Conservation (phyloP, 1,140 invertebrate genomes). For the Cherax quadricarinatus region DNA sequence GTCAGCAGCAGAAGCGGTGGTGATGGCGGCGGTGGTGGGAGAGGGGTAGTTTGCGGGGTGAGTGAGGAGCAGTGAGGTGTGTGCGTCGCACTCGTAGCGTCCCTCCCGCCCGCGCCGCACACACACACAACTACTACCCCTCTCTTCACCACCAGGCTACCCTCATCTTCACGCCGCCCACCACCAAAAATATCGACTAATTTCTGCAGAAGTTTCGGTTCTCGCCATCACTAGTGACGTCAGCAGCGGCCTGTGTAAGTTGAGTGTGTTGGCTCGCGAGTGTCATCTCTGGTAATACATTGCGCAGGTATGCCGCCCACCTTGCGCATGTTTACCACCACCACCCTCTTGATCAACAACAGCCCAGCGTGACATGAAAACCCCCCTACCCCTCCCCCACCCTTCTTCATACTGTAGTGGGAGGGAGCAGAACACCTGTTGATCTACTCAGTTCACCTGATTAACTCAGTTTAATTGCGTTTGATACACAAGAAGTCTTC, state of each 20-base stretch:
- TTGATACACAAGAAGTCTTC: too few relatives aligned
- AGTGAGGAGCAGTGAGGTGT: conserved; percentile 40
- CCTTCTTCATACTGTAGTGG: neutral
- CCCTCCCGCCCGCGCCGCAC: conserved; percentile 63
- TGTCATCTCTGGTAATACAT: neutral
- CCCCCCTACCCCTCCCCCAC: neutral
- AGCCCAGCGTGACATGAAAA: neutral
- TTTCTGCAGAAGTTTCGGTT: neutral
- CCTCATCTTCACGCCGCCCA: conserved; percentile 50
- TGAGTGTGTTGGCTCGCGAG: neutral
- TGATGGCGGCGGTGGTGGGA: conserved; percentile 5
- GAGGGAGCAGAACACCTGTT: conserved; percentile 20
- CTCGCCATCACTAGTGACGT: conserved; percentile 30
- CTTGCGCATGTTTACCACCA: conserved; percentile 37
- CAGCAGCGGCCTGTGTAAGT: conserved; percentile 30
- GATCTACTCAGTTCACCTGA: neutral
- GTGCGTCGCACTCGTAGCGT: conserved; percentile 60
- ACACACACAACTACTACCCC: conserved; percentile 41
- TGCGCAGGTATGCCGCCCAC: conserved; percentile 34
- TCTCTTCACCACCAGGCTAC: conserved; percentile 62
- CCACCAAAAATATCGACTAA: conserved; percentile 22
- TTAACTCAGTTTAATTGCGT: neutral
- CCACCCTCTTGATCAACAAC: neutral
- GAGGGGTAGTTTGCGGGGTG: conserved; percentile 8
- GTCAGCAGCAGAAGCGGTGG: neutral